A percentile compares a stretch with the other conserved stretches of the same genome.
Conservation (phyloP, 2,797 vertebrate genomes). For the Mormyrops boulengeri region DNA sequence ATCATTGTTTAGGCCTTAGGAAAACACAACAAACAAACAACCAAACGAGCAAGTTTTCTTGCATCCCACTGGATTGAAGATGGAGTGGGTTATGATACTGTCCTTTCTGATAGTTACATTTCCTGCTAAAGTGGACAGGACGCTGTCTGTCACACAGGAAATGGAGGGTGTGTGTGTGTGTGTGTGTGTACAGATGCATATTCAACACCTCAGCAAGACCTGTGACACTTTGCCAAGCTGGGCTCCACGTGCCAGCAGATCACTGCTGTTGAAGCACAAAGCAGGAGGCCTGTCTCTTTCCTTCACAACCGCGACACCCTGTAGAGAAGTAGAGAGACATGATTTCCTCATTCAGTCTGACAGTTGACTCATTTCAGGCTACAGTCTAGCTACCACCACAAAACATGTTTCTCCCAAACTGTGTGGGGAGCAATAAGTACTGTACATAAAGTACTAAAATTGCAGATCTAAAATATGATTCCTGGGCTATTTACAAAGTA, state of each 20-base stretch:
- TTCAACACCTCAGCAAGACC: conserved; percentile 32
- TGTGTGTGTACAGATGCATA: conserved; percentile 23
- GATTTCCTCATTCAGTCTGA: background rate
- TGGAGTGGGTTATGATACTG: background rate
- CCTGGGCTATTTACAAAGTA: background rate
- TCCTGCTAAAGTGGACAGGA: conserved; percentile 17
- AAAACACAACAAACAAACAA: background rate
- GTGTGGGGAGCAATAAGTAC: background rate
- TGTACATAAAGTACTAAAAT: background rate
- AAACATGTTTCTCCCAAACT: background rate
- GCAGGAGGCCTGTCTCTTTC: conserved; percentile 23
- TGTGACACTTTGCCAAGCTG: conserved; percentile 18
- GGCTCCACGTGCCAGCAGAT: conserved; percentile 23
- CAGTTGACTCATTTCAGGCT: background rate
- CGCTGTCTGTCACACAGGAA: conserved; percentile 23
- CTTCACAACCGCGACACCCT: conserved; percentile 14
- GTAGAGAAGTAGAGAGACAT: conserved; percentile 1
- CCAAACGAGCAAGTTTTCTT: background rate
- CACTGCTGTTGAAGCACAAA: conserved; percentile 21
- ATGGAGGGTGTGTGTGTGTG: conserved; percentile 21
- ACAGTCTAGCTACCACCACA: background rate
- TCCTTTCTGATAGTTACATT: conserved; percentile 24
- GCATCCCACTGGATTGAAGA: background rate
- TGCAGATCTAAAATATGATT: background rate
- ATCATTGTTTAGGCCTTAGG: background rate